phyloP scores from a whole-genome alignment of 2,888 invertebrate genomes.

The Mamestra brassicae region DNA sequence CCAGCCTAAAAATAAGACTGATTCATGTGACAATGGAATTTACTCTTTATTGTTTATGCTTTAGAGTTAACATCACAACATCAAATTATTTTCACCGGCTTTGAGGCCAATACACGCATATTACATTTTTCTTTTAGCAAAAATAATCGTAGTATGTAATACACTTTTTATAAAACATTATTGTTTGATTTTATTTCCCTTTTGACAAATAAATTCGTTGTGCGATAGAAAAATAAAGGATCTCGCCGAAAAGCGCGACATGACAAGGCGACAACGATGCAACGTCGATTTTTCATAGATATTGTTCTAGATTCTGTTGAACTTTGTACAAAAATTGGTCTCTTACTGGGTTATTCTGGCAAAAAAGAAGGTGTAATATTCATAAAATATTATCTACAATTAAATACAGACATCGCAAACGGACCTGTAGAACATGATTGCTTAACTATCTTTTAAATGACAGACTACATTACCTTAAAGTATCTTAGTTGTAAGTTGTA shows the following conservation, averaged over 20 bases:
- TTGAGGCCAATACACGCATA: conserved; percentile 6
- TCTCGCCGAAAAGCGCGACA: not conserved
- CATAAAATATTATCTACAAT: too few species aligned
- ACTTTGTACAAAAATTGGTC: too few species aligned
- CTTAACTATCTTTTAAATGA: too few species aligned
- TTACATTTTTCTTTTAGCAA: conserved; percentile 20
- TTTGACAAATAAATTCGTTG: not conserved
- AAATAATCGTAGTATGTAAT: conserved; percentile 35
- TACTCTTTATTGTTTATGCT: conserved; percentile 2
- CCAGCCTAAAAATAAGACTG: conserved; percentile 37
- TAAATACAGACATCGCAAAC: too few species aligned
- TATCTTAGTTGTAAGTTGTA: too few species aligned
- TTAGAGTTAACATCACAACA: conserved; percentile 14
- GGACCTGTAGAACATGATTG: too few species aligned
- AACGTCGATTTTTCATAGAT: too few species aligned
- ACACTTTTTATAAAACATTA: conserved; percentile 26
- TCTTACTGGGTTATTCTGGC: too few species aligned
- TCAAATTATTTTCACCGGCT: conserved; percentile 6
- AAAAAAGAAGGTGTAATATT: too few species aligned
- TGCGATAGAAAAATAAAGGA: not conserved
- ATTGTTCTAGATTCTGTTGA: too few species aligned
- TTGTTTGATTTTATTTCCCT: conserved; percentile 21
- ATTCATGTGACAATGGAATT: conserved; percentile 11
- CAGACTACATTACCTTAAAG: too few species aligned
- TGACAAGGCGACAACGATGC: too few species aligned